A percentile compares a stretch with the other conserved stretches of the same genome.
phyloP scores from a whole-genome alignment of 1,140 invertebrate genomes.

The Cheumatopsyche charites region DNA sequence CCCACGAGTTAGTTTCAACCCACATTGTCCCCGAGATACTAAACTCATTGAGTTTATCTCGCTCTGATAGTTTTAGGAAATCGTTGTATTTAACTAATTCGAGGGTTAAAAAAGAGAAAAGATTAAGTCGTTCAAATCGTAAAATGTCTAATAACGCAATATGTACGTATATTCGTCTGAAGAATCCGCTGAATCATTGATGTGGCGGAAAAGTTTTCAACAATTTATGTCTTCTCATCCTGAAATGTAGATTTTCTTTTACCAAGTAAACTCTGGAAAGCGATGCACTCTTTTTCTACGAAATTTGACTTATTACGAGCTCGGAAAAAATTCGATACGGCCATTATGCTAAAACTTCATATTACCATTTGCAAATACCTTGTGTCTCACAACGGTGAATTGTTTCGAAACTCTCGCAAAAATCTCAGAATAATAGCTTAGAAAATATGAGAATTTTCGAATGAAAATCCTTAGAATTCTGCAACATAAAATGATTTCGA shows the following conservation, averaged over 20 bases:
- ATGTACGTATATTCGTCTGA: background rate
- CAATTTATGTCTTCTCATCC: conserved; percentile 25
- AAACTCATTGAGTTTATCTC: too few species aligned
- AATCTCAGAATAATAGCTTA: too few species aligned
- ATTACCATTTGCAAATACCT: background rate
- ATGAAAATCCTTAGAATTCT: background rate
- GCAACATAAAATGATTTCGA: conserved; percentile 6
- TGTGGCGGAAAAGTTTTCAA: conserved; percentile 11
- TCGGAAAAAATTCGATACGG: background rate
- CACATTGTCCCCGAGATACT: too few species aligned
- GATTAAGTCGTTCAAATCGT: background rate
- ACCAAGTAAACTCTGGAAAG: conserved; percentile 7
- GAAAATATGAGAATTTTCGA: too few species aligned
- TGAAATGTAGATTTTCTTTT: conserved; percentile 18
- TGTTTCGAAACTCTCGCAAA: too few species aligned
- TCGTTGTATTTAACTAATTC: too few species aligned
- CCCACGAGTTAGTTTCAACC: too few species aligned
- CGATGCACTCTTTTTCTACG: background rate
- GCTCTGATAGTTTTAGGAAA: too few species aligned
- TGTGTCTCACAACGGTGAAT: too few species aligned
- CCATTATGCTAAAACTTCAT: background rate
- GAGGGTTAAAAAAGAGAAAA: background rate
- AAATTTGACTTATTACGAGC: conserved; percentile 20
- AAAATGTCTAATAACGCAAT: background rate
- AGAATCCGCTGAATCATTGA: conserved; percentile 5